Evolutionary conservation across 2,888 invertebrate species (phyloP), one percentile per base, ranked within the genome.

Genomic region (Helicoverpa assulta): DNA sequence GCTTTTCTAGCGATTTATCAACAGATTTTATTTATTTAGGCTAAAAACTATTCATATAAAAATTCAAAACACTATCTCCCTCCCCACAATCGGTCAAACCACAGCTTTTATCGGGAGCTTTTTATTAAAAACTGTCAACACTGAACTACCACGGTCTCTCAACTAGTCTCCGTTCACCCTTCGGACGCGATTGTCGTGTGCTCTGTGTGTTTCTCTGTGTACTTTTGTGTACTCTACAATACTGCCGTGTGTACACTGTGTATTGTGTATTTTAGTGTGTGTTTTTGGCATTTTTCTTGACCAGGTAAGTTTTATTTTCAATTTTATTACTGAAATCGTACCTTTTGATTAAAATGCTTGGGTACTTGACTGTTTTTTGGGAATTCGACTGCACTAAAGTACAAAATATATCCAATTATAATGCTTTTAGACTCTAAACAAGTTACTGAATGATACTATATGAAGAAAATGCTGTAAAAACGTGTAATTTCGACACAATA

Each of bases 201-300:
- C 66, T 53, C 47, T 59, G 67, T 70, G 64, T 57, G 40, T 8
- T 7, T 18, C 12, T 14, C 60, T 58, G 82, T 83, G 80, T 80
- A 73, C 70, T 68, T 60, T 78, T 83, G 83, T 83, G 82, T 80
- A 77, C 69, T 73, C 26, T 57, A 82, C 58, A 53, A 16, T 77
- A 67, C 61, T 73, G 53, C 73, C 73, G 83, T 81, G 82, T 82
- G 55, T 68, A 63, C 62, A 63, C 57, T 60, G 78, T 81, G 81
- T 73, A 53, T 61, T 73, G 73, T 79, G 82, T 67, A 71, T 68
- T 65, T 57, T n/a, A 40, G 64, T 73, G 83, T 70, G 65, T 66
- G 47, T 54, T 71, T 67, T 56, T 52, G 64, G 66, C 66, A 68
- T 54, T 83, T 80, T 82, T 70, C 66, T 52, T 51, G 1, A 18